Base-by-base conservation (phyloP, 1,140 invertebrate species). In the Drosophila hydei region DNA sequence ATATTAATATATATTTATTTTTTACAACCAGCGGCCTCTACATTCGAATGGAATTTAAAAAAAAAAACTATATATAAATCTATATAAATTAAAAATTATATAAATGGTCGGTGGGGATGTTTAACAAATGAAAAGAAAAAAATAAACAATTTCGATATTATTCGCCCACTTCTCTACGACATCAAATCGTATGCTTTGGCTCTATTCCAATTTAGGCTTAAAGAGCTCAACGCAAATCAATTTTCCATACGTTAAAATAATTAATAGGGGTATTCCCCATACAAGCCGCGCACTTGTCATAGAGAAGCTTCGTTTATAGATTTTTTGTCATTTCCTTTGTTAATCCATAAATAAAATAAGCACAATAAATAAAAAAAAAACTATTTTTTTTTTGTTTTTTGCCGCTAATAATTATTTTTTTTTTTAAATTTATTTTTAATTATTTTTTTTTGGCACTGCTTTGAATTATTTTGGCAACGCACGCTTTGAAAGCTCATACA, bases 381-480 rank as follows among this genome's bases (percentile, higher is more conserved):
- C n/a, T n/a, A n/a, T n/a, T n/a, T n/a, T n/a, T n/a, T n/a, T n/a
- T n/a, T 27, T 18, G 9, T 52, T 59, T 6, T 38, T 21, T 58
- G 52, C 52, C 59, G 47, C 48, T 50, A 3, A 19, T 21, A 18
- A 36, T 14, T 61, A n/a, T 19, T 14, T 50, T 61, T n/a, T 4
- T 4, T 25, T n/a, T 16, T 14, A 9, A 2, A 33, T 16, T 9
- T 45, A 8, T 38, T 36, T 56, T 58, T 48, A 45, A 58, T 73
- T 72, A 50, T 23, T 50, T 69, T 75, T 83, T 76, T 85, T 83
- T 84, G 79, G 79, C 79, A 84, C 79, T 84, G 79, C 81, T 81
- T 88, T 85, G 60, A 85, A 89, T 72, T 71, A 38, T 75, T 85
- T 89, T 89, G 80, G 85, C 85, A 89, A 79, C 85, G 67, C 73